Percentiles rank a stretch among this genome's conserved stretches.
These are phyloP conservation scores for Drepana falcataria DNA, from an alignment of 2,888 invertebrate genomes.

Conservation along the genomic window DNA sequence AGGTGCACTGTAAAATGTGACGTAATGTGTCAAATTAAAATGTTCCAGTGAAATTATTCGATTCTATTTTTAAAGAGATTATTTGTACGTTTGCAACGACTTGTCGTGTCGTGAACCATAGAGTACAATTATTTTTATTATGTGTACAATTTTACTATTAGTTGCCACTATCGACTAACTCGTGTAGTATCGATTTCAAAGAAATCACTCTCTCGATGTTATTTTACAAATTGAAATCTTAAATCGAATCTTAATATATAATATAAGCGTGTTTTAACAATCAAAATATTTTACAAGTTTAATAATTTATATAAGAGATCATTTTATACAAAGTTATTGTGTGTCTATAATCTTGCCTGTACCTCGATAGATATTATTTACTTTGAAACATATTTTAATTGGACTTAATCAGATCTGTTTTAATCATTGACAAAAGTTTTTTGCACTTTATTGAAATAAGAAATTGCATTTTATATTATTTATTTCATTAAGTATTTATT, in stretches of 20 bases:
- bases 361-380: slow-evolving; percentile 25
- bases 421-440: slow-evolving; percentile 6
- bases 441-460: slow-evolving; percentile 7
- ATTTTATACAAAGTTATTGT: slow-evolving; percentile 37
- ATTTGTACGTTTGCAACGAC: slow-evolving; percentile 18
- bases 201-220: slow-evolving; percentile 50
- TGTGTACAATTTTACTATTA: slow-evolving; percentile 36
- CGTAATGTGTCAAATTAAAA: slow-evolving; percentile 20
- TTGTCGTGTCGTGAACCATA: slow-evolving; percentile 30
- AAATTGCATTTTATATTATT: slow-evolving; percentile 13
- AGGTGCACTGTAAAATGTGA: slow-evolving; percentile 30
- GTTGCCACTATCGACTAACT: slow-evolving; percentile 37
- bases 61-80: slow-evolving; percentile 27
- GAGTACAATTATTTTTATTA: slow-evolving; percentile 39
- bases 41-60: slow-evolving; percentile 37
- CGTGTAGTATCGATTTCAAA: slow-evolving; percentile 45
- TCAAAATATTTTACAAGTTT: slow-evolving; percentile 27
- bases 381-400: slow-evolving; percentile 20
- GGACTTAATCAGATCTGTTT: slow-evolving; percentile 25
- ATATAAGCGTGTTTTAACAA: slow-evolving; percentile 12
- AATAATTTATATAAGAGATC: slow-evolving; percentile 34
- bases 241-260: slow-evolving; percentile 24
- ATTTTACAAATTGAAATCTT: slow-evolving; percentile 30
- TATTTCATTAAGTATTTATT: slow-evolving; percentile 25
- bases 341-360: slow-evolving; percentile 64